Conservation (phyloP, 2,113 vertebrate genomes). For the Oenanthe melanoleuca region DNA sequence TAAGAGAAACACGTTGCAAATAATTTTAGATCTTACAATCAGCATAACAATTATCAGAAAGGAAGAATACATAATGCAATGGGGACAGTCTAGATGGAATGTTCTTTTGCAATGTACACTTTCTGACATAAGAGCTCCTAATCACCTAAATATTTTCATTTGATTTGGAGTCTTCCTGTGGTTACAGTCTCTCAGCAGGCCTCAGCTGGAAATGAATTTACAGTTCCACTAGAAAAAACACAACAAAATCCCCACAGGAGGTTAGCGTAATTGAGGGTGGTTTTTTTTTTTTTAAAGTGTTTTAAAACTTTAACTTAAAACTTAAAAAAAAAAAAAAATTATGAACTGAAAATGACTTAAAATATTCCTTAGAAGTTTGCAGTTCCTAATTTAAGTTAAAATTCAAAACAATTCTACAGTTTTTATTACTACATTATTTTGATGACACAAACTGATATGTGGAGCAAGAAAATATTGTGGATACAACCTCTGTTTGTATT, state of each 20-base stretch:
- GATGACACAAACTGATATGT: not conserved
- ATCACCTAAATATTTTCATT: conserved; percentile 4
- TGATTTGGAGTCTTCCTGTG: not conserved
- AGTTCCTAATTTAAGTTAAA: not conserved
- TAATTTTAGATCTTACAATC: not conserved
- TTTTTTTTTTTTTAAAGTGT: not conserved
- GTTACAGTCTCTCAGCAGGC: not conserved
- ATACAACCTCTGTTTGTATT: not conserved
- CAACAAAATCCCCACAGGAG: not conserved
- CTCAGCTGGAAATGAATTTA: conserved; percentile 11
- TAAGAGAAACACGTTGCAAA: not conserved
- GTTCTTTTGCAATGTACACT: not conserved
- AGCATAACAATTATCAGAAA: not conserved
- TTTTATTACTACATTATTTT: not conserved
- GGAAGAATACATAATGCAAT: not conserved
- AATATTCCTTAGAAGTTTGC: not conserved
- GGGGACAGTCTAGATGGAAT: not conserved
- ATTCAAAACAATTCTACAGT: not conserved
- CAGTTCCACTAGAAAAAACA: not conserved
- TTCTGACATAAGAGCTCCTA: not conserved
- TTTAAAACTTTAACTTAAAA: no score
- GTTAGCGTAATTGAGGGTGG: not conserved
- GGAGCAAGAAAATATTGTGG: not conserved
- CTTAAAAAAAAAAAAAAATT: no score
- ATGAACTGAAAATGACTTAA: not conserved